Conservation (phyloP, 2,888 invertebrate genomes). For the Corythucha ciliata region DNA sequence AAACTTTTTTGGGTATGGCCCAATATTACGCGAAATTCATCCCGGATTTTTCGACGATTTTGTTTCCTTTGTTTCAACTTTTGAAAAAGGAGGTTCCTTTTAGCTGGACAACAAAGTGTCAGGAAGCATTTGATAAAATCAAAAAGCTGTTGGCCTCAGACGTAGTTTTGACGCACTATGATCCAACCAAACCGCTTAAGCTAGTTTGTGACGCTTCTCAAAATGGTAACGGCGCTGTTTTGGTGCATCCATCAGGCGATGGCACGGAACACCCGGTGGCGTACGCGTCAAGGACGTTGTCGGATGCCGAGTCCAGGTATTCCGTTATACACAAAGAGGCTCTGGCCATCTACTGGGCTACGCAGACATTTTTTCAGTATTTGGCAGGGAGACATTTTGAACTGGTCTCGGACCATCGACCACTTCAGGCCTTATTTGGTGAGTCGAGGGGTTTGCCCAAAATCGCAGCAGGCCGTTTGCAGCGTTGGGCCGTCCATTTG, state of each 20-base stretch:
- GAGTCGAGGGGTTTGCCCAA: slow-evolving; percentile 37
- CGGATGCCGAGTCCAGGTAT: slow-evolving; percentile 38
- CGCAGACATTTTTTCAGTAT: slow-evolving; percentile 39
- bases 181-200: too few relatives aligned
- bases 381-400: slow-evolving; percentile 38
- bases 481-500: slow-evolving; percentile 36
- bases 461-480: slow-evolving; percentile 38
- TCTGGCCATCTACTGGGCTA: slow-evolving; percentile 39
- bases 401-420: slow-evolving; percentile 38
- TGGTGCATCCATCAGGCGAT: slow-evolving; percentile 35
- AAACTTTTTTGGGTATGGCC: slow-evolving; percentile 7
- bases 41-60: background rate
- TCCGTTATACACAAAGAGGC: slow-evolving; percentile 39
- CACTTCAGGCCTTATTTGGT: slow-evolving; percentile 37
- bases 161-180: background rate
- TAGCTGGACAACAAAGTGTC: background rate
- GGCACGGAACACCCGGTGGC: slow-evolving; percentile 35
- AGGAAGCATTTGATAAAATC: background rate
- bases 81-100: background rate
- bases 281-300: slow-evolving; percentile 37
- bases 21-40: slow-evolving; percentile 1
- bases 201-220: slow-evolving; percentile 24
- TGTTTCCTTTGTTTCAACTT: slow-evolving; percentile 14
- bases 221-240: slow-evolving; percentile 34
- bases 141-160: background rate